A percentile compares a stretch with the other conserved stretches of the same genome.
Evolutionary conservation across 2,888 invertebrate species (phyloP).

Genomic region (Parnassius apollo): DNA sequence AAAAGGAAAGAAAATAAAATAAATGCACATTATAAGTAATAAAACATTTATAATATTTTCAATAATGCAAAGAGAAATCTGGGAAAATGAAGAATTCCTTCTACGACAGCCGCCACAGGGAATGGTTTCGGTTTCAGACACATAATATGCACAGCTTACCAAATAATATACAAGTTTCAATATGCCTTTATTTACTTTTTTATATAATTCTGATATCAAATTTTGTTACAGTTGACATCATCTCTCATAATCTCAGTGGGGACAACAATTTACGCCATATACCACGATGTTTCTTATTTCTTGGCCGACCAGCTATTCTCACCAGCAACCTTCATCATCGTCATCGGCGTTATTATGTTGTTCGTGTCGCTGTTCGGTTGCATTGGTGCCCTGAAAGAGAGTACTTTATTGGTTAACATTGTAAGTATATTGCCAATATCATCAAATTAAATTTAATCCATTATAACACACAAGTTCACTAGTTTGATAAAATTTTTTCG

Average conservation of each 20-base stretch:
- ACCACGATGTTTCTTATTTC: constrained; percentile 88
- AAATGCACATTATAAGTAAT: too few species aligned
- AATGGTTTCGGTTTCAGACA: too few species aligned
- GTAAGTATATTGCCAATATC: constrained; percentile 63
- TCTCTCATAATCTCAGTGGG: constrained; percentile 87
- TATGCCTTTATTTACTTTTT: too few species aligned
- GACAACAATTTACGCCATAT: constrained; percentile 85
- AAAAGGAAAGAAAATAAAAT: too few species aligned
- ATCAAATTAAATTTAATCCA: not conserved
- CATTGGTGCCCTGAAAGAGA: constrained; percentile 93
- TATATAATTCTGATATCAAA: not conserved
- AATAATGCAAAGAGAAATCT: too few species aligned
- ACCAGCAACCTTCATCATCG: constrained; percentile 91
- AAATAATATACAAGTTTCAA: too few species aligned
- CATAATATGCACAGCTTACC: too few species aligned
- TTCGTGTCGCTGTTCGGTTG: constrained; percentile 94
- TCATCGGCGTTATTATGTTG: constrained; percentile 91
- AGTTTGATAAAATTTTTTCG: too few species aligned
- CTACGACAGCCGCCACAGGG: too few species aligned
- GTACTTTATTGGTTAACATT: constrained; percentile 90
- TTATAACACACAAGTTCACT: too few species aligned
- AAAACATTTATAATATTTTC: too few species aligned
- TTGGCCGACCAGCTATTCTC: constrained; percentile 89
- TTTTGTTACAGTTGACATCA: constrained; percentile 84
- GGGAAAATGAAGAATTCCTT: too few species aligned